Evolutionary conservation across 2,113 vertebrate species (phyloP).

Genomic region (Amblyornis subalaris): DNA sequence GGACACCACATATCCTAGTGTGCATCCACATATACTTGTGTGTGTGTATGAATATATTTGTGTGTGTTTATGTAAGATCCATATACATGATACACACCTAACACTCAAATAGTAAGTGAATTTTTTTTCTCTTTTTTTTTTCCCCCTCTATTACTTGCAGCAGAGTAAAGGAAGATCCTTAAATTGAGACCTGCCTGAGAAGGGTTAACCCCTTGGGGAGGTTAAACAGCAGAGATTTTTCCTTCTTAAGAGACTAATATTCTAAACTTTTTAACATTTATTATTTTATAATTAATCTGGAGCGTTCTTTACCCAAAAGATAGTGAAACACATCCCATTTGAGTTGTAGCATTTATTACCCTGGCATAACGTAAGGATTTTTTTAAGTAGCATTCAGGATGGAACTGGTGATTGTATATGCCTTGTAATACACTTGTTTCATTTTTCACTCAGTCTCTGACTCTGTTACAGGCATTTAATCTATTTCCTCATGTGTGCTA

Average conservation of each 20-base stretch:
- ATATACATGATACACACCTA: accelerated
- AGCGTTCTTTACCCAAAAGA: background rate
- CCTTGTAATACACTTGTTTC: background rate
- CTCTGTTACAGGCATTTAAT: background rate
- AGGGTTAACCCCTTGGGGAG: background rate
- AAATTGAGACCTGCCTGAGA: background rate
- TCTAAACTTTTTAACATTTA: background rate
- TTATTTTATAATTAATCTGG: background rate
- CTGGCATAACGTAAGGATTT: background rate
- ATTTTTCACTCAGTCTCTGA: background rate
- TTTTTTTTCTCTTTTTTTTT: background rate
- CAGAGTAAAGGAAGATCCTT: background rate
- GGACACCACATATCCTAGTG: background rate
- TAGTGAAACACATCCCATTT: background rate
- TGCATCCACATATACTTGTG: accelerated
- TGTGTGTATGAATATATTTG: accelerated
- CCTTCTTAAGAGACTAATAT: background rate
- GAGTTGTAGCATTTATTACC: background rate
- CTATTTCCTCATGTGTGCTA: background rate
- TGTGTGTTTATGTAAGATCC: background rate
- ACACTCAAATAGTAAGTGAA: accelerated
- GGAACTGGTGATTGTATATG: background rate
- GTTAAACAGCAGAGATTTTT: background rate
- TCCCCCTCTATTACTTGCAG: background rate
- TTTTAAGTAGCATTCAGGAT: background rate